phyloP scores from a whole-genome alignment of 2,113 vertebrate species.

The Psilopsiagon aurifrons region DNA sequence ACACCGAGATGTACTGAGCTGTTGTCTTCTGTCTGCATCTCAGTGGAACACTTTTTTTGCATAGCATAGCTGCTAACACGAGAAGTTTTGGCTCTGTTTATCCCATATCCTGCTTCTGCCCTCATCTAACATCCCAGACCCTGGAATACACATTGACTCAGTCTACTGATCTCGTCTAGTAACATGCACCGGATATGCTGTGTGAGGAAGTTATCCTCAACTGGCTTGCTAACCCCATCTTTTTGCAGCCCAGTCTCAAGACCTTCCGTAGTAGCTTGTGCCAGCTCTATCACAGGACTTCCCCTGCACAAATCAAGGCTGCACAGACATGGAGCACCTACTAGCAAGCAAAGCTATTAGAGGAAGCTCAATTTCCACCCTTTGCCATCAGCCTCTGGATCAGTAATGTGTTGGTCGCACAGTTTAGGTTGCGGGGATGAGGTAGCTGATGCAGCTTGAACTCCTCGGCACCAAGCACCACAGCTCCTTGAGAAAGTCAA shows the following conservation, averaged over 20 bases:
- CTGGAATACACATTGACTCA: background rate
- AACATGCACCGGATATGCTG: background rate
- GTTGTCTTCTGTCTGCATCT: background rate
- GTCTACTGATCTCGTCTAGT: background rate
- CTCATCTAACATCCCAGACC: background rate
- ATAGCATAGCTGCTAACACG: background rate
- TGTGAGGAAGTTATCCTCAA: background rate
- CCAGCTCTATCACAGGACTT: background rate
- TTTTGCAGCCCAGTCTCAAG: background rate
- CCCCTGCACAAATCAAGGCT: background rate
- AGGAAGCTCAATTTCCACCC: background rate
- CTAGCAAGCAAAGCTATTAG: background rate
- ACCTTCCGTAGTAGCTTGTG: background rate
- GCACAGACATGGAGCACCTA: background rate
- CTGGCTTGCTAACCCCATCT: background rate
- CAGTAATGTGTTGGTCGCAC: background rate
- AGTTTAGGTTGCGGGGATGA: background rate
- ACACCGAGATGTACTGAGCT: background rate
- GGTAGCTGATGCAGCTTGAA: background rate
- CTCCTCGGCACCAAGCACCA: background rate
- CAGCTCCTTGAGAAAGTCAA: background rate
- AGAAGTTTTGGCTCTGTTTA: background rate
- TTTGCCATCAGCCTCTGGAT: background rate
- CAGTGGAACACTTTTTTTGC: background rate
- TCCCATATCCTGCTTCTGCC: background rate